Percentiles rank a stretch among this genome's conserved stretches.
Evolutionary conservation across 2,888 invertebrate genomes (phyloP).

Genomic region (Drosophila mayaguana): DNA sequence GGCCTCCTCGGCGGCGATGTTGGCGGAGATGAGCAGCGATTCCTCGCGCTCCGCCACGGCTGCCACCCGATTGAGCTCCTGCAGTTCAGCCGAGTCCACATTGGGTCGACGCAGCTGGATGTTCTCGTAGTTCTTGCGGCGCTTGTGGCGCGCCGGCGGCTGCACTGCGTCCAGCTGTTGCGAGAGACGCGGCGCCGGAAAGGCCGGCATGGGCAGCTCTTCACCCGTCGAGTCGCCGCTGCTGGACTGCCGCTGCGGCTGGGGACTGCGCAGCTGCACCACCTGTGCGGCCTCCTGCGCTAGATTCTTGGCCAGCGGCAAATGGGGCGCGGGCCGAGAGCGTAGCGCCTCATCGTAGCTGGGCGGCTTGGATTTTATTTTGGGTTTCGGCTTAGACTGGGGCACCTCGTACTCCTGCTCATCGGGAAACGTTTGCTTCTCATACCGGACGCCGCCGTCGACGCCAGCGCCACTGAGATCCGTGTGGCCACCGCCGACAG

Average conservation of each 20-base stretch:
- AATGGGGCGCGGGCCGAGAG: slow-evolving; percentile 46
- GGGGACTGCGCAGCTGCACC: slow-evolving; percentile 56
- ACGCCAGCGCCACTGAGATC: slow-evolving; percentile 60
- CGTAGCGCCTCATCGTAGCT: slow-evolving; percentile 82
- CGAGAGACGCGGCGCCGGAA: slow-evolving; percentile 82
- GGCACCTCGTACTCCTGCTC: slow-evolving; percentile 81
- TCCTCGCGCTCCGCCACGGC: slow-evolving; percentile 72
- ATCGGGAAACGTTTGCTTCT: background rate
- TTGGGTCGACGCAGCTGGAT: slow-evolving; percentile 79
- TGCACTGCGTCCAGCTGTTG: slow-evolving; percentile 69
- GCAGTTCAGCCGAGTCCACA: slow-evolving; percentile 81
- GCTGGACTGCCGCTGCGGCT: slow-evolving; percentile 42
- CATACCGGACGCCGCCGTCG: background rate
- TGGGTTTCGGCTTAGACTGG: slow-evolving; percentile 46
- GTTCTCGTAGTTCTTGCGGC: slow-evolving; percentile 81
- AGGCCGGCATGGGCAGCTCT: slow-evolving; percentile 82
- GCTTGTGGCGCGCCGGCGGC: slow-evolving; percentile 79
- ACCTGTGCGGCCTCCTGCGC: slow-evolving; percentile 61
- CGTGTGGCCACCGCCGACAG: slow-evolving; percentile 63
- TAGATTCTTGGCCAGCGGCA: slow-evolving; percentile 60
- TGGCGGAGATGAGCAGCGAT: slow-evolving; percentile 74
- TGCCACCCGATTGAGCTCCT: slow-evolving; percentile 71
- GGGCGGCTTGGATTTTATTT: slow-evolving; percentile 70
- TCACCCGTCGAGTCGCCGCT: slow-evolving; percentile 60
- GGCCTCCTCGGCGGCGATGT: slow-evolving; percentile 70